Conservation (phyloP, 2,888 invertebrate species). For the Ophion obscuratus region DNA sequence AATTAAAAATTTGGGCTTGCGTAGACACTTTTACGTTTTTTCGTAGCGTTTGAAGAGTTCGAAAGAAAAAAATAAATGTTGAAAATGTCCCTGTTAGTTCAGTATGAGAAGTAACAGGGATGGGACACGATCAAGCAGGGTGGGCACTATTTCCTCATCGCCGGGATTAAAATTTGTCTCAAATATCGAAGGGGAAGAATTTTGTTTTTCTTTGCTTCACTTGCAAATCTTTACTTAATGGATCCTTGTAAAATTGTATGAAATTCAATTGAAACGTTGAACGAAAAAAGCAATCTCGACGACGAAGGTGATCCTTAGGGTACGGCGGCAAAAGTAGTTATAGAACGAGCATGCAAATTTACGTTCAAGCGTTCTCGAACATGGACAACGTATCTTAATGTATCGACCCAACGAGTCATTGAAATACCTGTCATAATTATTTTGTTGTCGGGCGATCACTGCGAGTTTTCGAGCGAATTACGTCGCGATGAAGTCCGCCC, state of each 20-base stretch:
- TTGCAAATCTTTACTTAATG: not conserved
- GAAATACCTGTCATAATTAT: constrained; percentile 22
- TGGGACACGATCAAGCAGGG: not conserved
- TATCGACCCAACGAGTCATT: constrained; percentile 19
- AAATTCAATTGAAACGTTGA: constrained; percentile 8
- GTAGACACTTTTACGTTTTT: not conserved
- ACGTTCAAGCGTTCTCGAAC: constrained; percentile 1
- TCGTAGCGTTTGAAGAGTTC: not conserved
- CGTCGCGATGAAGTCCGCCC: not conserved
- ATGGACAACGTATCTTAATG: not conserved
- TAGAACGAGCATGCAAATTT: constrained; percentile 33
- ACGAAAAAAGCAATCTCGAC: constrained; percentile 20
- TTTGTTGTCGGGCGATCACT: not conserved
- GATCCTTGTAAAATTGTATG: not conserved
- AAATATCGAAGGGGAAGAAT: constrained; percentile 8
- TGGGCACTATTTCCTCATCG: not conserved
- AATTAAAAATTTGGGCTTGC: not conserved
- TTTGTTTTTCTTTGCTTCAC: constrained; percentile 6
- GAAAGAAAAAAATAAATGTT: constrained; percentile 21
- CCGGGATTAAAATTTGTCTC: not conserved
- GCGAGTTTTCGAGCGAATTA: constrained; percentile 9
- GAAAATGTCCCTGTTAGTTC: not conserved
- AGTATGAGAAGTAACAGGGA: not conserved
- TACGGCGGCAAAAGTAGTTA: constrained; percentile 29
- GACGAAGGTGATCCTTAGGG: constrained; percentile 29